A percentile compares a stretch with the other conserved stretches of the same genome.
These are phyloP conservation scores for Hydrozoanthus tunicans DNA, from an alignment of 64 coral and sea anemone species.

Conservation along the genomic window DNA sequence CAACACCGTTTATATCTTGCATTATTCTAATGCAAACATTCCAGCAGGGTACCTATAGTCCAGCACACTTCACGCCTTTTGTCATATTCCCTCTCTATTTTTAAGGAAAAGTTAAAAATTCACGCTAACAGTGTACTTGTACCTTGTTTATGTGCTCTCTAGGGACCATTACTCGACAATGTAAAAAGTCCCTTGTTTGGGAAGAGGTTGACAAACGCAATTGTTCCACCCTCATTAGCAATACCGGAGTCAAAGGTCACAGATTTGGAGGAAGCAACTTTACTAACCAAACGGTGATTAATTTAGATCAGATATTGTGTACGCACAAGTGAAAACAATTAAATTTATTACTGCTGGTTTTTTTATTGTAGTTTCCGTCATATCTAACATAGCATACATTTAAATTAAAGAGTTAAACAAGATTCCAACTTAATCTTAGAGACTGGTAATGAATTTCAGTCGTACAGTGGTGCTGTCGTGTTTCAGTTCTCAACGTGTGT, in stretches of 20 bases:
- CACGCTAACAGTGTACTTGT: background rate
- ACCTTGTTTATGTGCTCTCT: background rate
- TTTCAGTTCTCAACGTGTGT: too few relatives aligned
- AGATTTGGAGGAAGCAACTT: background rate
- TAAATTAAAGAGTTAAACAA: too few relatives aligned
- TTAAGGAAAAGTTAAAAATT: background rate
- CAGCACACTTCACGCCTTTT: background rate
- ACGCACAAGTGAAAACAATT: too few relatives aligned
- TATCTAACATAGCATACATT: too few relatives aligned
- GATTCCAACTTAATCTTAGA: too few relatives aligned
- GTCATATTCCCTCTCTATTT: background rate
- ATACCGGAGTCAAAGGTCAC: background rate
- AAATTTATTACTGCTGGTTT: too few relatives aligned
- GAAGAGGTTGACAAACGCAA: conserved; percentile 8
- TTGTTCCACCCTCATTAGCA: background rate
- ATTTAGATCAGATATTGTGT: too few relatives aligned
- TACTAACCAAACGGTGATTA: conserved; percentile 16
- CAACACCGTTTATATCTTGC: background rate
- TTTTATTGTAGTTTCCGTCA: too few relatives aligned
- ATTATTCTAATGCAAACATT: background rate
- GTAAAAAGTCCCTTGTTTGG: background rate
- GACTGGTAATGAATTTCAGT: too few relatives aligned
- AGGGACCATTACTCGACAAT: conserved; percentile 16
- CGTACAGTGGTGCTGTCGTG: too few relatives aligned
- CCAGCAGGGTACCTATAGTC: background rate